Evolutionary conservation across 2,797 vertebrate genomes (phyloP), one percentile per base, ranked within the genome.

Genomic region (Pelochelys cantorii): DNA sequence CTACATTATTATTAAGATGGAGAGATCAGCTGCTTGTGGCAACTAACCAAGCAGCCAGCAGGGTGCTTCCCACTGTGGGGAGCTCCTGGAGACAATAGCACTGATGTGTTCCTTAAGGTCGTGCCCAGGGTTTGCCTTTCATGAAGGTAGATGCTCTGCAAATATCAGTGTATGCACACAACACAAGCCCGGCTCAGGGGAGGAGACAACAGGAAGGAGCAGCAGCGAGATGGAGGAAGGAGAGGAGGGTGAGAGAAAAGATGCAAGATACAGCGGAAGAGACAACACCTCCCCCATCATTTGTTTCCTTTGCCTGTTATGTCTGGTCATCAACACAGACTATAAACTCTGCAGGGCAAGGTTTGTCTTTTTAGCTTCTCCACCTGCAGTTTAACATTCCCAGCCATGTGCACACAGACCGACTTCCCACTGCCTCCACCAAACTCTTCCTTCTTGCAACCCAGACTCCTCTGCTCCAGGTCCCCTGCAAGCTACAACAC

Each of bases 1-100:
- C 86, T 91, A 62, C 90, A 34, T 96, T 88, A 90, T 18, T 0
- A 92, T 20, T 65, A 91, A 92, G 90, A 97, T 94, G 92, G 96
- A 93, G 92, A 88, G 88, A 95, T 96, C 88, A 97, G 95, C 0
- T 13, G 0, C 60, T 84, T 54, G 1, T 71, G 65, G 90, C 53
- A 79, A n/a, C 83, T 54, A 59, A 88, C 92, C 86, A 18, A 87
- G 86, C 90, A 83, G 23, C 23, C 8, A 15, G 31, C 18, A 7
- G 62, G 29, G n/a, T 4, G 4, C 91, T 86, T 93, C 87, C 86
- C 31, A 37, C 7, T 8, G 79, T 75, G 0, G 83, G 65, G 71
- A 52, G 1, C 86, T 86, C 1, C 4, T 20, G 6, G 68, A 25
- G 71, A 6, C 71, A 74, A 5, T 12, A 74, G 11, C 13, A 42